Evolutionary conservation across 2,113 vertebrate genomes (phyloP).

Genomic region (Beaufortia kweichowensis): DNA sequence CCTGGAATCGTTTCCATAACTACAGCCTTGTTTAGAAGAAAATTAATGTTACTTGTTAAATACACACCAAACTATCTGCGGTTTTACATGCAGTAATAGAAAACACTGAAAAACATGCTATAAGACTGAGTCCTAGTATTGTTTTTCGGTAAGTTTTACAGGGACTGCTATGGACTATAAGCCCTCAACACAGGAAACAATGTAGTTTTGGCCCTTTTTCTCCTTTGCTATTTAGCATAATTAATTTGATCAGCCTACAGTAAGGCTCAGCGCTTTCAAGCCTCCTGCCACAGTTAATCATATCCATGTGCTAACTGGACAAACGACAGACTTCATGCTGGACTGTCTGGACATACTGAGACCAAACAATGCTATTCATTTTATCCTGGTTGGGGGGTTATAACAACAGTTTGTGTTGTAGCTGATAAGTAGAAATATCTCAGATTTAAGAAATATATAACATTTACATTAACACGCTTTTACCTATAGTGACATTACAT

Average conservation of each 20-base stretch:
- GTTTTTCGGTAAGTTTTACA: neutral
- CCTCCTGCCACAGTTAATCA: slow-evolving; percentile 68
- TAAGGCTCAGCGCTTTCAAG: slow-evolving; percentile 58
- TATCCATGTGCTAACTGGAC: slow-evolving; percentile 58
- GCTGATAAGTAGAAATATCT: neutral
- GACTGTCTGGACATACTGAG: neutral
- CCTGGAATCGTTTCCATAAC: no score
- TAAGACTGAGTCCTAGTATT: neutral
- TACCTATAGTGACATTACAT: no score
- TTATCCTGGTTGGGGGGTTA: neutral
- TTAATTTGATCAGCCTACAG: slow-evolving; percentile 80
- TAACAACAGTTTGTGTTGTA: neutral
- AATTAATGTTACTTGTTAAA: no score
- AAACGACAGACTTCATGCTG: slow-evolving; percentile 40
- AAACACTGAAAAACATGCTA: neutral
- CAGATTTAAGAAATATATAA: no score
- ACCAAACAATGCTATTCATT: slow-evolving; percentile 17
- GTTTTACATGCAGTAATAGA: neutral
- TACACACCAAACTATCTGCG: neutral
- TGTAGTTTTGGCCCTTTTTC: slow-evolving; percentile 64
- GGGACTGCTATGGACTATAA: slow-evolving; percentile 38
- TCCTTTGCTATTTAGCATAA: slow-evolving; percentile 79
- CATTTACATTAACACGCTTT: no score
- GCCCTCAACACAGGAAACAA: slow-evolving; percentile 64
- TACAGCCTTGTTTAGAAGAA: no score